phyloP scores from a whole-genome alignment of 2,113 vertebrate genomes.

The Sphaerodactylus townsendi region DNA sequence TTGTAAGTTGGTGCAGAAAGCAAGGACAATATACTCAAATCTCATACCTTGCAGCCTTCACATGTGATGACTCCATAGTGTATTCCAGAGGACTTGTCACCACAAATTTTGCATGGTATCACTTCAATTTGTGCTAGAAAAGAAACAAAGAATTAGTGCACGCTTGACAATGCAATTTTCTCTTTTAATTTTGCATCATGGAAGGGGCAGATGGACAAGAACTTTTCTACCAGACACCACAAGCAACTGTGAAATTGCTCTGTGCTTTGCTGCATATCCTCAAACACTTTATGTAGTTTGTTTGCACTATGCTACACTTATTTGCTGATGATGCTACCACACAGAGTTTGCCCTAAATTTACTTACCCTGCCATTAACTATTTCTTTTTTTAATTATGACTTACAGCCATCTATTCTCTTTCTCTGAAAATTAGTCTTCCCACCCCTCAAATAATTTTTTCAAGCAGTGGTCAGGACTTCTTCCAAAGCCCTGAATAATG shows the following conservation, averaged over 20 bases:
- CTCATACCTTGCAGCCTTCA: conserved; percentile 97
- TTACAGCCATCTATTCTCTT: background rate
- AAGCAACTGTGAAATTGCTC: background rate
- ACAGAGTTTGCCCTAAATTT: background rate
- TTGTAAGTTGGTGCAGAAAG: conserved; percentile 31
- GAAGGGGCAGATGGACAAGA: background rate
- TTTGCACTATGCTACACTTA: background rate
- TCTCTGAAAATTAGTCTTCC: conserved; percentile 4
- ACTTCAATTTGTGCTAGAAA: conserved; percentile 99
- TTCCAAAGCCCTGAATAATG: background rate
- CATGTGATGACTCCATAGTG: conserved; percentile 99
- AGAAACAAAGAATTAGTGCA: conserved; percentile 57
- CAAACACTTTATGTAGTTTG: background rate
- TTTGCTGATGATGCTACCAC: background rate
- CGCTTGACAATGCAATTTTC: conserved; percentile 14
- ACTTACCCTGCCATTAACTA: background rate
- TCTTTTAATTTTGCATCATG: background rate
- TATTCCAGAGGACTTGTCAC: conserved; percentile 99
- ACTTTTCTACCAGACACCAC: background rate
- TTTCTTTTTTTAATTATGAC: conserved; percentile 13
- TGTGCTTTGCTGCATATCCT: background rate
- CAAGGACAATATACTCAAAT: conserved; percentile 9
- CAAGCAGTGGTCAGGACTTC: background rate
- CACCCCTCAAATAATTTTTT: conserved; percentile 6
- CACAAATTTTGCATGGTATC: conserved; percentile 99